These are phyloP conservation scores for Anthrax anthrax DNA, from an alignment of 2,888 invertebrate species.

Conservation along the genomic window DNA sequence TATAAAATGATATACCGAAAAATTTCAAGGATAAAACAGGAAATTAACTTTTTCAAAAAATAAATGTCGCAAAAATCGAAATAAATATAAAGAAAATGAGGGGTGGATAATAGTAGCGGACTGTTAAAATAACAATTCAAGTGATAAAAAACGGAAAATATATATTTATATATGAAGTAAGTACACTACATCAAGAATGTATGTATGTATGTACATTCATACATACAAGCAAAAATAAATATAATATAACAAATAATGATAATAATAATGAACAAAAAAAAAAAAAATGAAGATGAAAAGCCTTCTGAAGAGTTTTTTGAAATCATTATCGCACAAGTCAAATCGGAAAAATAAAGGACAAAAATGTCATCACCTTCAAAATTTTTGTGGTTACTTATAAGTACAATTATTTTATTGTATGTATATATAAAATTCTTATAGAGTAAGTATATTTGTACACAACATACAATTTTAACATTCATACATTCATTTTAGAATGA, in stretches of 20 bases:
- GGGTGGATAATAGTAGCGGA: background rate
- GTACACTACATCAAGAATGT: too few relatives aligned
- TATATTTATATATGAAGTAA: too few relatives aligned
- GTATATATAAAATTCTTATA: too few relatives aligned
- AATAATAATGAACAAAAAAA: background rate
- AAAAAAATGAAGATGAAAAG: background rate
- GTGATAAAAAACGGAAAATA: background rate
- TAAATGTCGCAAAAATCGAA: background rate
- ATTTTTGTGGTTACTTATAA: too few relatives aligned
- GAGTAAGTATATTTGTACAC: too few relatives aligned
- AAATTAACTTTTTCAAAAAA: background rate
- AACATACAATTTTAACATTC: too few relatives aligned
- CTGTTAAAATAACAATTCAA: background rate
- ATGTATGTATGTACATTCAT: too few relatives aligned
- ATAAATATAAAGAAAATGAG: background rate
- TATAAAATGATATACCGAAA: too few relatives aligned
- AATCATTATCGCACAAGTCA: background rate
- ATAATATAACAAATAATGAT: too few relatives aligned
- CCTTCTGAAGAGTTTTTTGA: background rate
- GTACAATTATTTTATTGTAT: too few relatives aligned
- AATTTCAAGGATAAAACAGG: background rate
- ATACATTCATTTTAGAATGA: too few relatives aligned
- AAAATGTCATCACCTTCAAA: background rate
- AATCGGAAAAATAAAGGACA: background rate
- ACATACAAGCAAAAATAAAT: too few relatives aligned